Evolutionary conservation across 2,797 vertebrate species (phyloP).

Genomic region (Urocyon cinereoargenteus): DNA sequence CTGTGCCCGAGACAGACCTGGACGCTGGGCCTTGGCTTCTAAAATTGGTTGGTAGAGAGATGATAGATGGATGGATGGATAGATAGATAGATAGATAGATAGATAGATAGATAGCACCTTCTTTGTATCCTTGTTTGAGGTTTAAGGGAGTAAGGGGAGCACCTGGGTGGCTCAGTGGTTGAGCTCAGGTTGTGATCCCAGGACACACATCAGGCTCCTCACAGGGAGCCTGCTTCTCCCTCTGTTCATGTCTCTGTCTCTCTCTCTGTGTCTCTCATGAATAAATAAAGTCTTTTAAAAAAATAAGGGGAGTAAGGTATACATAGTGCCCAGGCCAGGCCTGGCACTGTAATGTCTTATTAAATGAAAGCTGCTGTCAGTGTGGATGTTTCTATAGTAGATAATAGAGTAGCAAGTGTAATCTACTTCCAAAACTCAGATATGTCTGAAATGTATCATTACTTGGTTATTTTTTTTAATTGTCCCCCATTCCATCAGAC

Average conservation of each 20-base stretch:
- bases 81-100: not conserved
- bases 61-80: not conserved
- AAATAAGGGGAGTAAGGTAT: not conserved
- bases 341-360: not conserved
- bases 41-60: not conserved
- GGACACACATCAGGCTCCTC: too few species aligned
- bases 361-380: not conserved
- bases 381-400: not conserved
- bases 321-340: not conserved
- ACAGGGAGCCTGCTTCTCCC: too few species aligned
- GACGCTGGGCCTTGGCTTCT: not conserved
- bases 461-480: not conserved
- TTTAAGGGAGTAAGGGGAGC: not conserved
- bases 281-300: too few species aligned
- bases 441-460: not conserved
- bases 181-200: too few species aligned
- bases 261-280: too few species aligned
- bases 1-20: not conserved
- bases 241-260: too few species aligned
- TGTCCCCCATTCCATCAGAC: not conserved
- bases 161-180: too few species aligned
- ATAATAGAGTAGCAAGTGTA: not conserved
- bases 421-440: not conserved
- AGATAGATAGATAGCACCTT: not conserved
- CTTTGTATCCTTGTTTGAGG: not conserved